A percentile compares a stretch with the other conserved stretches of the same genome.
Conservation (phyloP, 2,113 vertebrate species). For the Catharus bicknelli region DNA sequence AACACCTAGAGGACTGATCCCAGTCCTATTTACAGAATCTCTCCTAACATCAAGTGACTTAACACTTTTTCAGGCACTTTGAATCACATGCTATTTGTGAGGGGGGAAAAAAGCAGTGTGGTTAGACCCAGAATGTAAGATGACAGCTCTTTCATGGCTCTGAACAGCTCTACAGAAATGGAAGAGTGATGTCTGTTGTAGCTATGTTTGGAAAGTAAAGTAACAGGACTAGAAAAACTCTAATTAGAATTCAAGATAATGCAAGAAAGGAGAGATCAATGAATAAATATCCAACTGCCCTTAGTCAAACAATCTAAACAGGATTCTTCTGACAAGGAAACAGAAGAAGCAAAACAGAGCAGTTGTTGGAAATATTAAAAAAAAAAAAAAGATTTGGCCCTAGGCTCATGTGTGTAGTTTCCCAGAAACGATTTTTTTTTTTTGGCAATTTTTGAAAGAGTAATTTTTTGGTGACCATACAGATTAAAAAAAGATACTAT, state of each 20-base stretch:
- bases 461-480: conserved; percentile 66
- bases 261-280: conserved; percentile 66
- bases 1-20: conserved; percentile 25
- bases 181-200: conserved; percentile 25
- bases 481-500: conserved; percentile 42
- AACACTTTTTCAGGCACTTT: conserved; percentile 47
- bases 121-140: conserved; percentile 34
- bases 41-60: conserved; percentile 23
- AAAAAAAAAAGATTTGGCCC: conserved; percentile 67
- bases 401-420: conserved; percentile 67
- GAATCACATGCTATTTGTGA: conserved; percentile 6
- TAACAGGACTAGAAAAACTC: conserved; percentile 19
- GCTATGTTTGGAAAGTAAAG: conserved; percentile 38
- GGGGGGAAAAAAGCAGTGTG: neutral
- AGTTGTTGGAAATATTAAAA: conserved; percentile 72
- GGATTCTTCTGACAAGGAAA: conserved; percentile 71
- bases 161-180: conserved; percentile 29
- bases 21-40: conserved; percentile 31
- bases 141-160: conserved; percentile 25
- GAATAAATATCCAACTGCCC: conserved; percentile 47
- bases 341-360: conserved; percentile 77
- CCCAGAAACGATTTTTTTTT: conserved; percentile 71
- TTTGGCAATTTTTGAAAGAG: conserved; percentile 74
- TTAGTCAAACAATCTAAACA: conserved; percentile 67
- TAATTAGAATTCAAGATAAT: conserved; percentile 68